Percentiles rank a stretch among this genome's conserved stretches.
These are phyloP conservation scores for Hetaerina titia DNA, from an alignment of 2,888 invertebrate species.

Conservation along the genomic window DNA sequence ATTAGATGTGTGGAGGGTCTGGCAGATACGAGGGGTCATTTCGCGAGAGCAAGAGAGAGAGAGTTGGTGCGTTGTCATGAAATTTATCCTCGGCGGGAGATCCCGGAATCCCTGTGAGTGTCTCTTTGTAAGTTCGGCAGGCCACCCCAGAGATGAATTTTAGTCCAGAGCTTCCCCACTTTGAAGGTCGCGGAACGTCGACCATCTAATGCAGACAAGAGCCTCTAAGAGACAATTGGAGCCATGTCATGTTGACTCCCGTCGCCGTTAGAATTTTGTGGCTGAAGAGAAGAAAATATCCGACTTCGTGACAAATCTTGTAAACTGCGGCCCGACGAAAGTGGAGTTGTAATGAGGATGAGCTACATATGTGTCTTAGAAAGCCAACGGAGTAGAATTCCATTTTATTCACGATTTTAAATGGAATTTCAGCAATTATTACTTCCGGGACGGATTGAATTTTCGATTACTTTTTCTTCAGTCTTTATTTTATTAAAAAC, in stretches of 20 bases:
- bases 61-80: not conserved
- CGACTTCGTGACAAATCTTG: too few species aligned
- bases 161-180: not conserved
- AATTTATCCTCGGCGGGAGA: not conserved
- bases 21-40: not conserved
- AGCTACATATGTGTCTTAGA: too few species aligned
- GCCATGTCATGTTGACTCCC: not conserved
- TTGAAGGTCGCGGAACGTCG: not conserved
- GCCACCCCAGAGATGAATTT: not conserved
- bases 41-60: not conserved
- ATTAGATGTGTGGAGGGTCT: not conserved
- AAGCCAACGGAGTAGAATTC: too few species aligned
- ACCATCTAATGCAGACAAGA: not conserved
- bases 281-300: too few species aligned
- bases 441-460: too few species aligned
- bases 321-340: too few species aligned
- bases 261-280: not conserved
- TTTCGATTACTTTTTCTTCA: too few species aligned
- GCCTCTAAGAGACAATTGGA: not conserved
- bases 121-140: not conserved
- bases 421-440: too few species aligned
- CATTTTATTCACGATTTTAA: too few species aligned
- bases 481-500: too few species aligned
- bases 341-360: too few species aligned
- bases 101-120: constrained; percentile 6